Evolutionary conservation across 2,113 vertebrate species (phyloP), one percentile per base, ranked within the genome.

Genomic region (Tragelaphus strepsiceros): DNA sequence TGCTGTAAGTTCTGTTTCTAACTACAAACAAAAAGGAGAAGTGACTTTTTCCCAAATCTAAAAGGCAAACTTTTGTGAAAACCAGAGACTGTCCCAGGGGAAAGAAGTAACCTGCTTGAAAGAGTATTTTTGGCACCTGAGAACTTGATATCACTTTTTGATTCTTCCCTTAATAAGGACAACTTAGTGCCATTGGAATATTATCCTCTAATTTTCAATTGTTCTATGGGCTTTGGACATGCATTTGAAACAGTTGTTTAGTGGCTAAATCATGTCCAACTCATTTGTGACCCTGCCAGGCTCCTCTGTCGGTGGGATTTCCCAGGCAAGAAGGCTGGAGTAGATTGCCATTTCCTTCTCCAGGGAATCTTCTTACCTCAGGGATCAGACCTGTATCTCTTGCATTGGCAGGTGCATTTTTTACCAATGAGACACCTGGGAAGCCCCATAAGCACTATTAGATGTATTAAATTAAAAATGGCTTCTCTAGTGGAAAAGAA

Each of bases 51-150:
- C 96, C 24, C 51, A 91, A 93, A 88, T 81, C 12, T 62, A 86
- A 86, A 86, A 39, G 32, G 39, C 4, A 90, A 80, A 24, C 32
- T 54, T 74, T 97, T 95, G 54, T 77, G 28, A 86, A 94, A 96
- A 88, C 32, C 85, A 14, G 7, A 96, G 1, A 5, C n/a, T 88
- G 4, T 62, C 32, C 26, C 88, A 54, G 49, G 49, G 21, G 93
- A 96, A 98, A 30, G 96, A 89, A 86, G 59, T 91, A 93, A 96
- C 16, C 16, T 51, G 4, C 39, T 56, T 88, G 9, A 51, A 84
- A 90, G 19, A 77, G 28, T 35, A 43, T 89, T 91, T 32, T 74
- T 92, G 93, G 56, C 12, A 43, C 39, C 35, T 15, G n/a, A 83
- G 7, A 14, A 86, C 53, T 94, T 85, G 39, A 78, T 51, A 71